Conservation (phyloP, 2,888 invertebrate genomes). For the Apantesis nais region DNA sequence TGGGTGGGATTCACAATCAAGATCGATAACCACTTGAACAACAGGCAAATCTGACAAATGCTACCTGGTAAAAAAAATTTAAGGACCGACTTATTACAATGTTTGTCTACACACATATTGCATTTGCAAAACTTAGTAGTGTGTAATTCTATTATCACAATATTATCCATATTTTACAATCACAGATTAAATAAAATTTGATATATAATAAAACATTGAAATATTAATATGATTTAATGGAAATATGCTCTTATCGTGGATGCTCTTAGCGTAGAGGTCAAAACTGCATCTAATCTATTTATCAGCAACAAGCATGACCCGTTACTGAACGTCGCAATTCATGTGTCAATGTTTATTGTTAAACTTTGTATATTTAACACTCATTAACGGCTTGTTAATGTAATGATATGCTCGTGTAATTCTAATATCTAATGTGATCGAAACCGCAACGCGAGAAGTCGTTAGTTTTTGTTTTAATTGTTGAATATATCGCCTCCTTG, state of each 20-base stretch:
- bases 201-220: not conserved
- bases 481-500: not conserved
- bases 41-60: not conserved
- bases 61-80: no score
- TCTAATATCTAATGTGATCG: slow-evolving; percentile 3
- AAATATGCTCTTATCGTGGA: slow-evolving; percentile 10
- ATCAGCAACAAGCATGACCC: slow-evolving; percentile 38
- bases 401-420: slow-evolving; percentile 38
- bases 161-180: not conserved
- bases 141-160: not conserved
- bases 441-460: not conserved
- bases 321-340: slow-evolving; percentile 53
- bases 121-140: not conserved
- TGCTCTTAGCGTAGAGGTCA: no score
- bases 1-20: not conserved
- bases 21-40: not conserved
- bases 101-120: not conserved
- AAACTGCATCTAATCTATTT: slow-evolving; percentile 42
- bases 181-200: not conserved
- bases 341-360: slow-evolving; percentile 51
- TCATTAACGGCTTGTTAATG: slow-evolving; percentile 53
- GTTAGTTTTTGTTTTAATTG: not conserved
- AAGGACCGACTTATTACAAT: no score
- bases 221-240: not conserved
- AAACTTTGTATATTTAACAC: slow-evolving; percentile 50